Conservation (phyloP, 2,797 vertebrate genomes). For the Sebastes vulpes region DNA sequence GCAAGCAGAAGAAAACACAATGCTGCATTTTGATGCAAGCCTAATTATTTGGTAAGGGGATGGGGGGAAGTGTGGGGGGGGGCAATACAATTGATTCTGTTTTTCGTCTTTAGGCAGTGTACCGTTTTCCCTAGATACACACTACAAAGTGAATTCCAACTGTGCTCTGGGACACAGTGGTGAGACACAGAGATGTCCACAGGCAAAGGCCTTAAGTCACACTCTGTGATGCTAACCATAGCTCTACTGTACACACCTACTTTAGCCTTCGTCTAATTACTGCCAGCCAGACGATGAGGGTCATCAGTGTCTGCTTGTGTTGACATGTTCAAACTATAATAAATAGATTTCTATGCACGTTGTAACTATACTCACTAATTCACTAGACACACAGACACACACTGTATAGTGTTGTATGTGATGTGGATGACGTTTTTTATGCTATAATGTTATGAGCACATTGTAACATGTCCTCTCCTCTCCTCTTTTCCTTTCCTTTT, state of each 20-base stretch:
- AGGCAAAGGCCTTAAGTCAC: constrained; percentile 74
- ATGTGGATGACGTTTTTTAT: background rate
- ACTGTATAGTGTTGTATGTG: background rate
- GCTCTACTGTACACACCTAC: constrained; percentile 39
- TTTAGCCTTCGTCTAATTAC: constrained; percentile 58
- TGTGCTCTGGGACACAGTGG: constrained; percentile 76
- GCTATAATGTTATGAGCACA: background rate
- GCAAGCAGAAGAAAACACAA: constrained; percentile 30
- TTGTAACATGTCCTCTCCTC: constrained; percentile 13
- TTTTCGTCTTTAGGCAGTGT: constrained; percentile 76
- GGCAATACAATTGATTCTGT: constrained; percentile 74
- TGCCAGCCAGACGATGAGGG: constrained; percentile 36
- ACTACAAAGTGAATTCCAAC: constrained; percentile 85
- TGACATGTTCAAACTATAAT: constrained; percentile 20
- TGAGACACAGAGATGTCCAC: constrained; percentile 78
- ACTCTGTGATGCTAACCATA: constrained; percentile 59
- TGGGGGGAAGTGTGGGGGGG: background rate
- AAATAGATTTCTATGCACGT: background rate
- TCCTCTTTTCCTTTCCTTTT: constrained; percentile 12
- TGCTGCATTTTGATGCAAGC: constrained; percentile 66
- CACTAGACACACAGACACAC: background rate
- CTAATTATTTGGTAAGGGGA: constrained; percentile 72
- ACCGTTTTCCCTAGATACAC: constrained; percentile 76
- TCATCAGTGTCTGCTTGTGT: constrained; percentile 31
- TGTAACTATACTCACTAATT: background rate